phyloP scores from a whole-genome alignment of 2,113 vertebrate species.

The Tapirus terrestris region DNA sequence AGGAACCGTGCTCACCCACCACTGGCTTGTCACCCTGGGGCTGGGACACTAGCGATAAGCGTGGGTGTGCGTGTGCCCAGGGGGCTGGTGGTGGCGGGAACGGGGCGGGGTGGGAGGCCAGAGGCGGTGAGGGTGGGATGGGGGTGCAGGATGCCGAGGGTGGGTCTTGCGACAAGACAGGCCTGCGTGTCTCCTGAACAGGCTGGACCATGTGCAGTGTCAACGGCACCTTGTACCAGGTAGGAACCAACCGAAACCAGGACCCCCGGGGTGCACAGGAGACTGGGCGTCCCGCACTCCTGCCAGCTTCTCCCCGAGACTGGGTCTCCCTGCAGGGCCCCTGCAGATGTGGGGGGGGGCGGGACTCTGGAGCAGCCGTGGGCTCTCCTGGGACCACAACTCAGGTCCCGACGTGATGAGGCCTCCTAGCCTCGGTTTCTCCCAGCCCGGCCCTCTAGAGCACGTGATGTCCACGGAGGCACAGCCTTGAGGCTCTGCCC shows the following conservation, averaged over 20 bases:
- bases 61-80: accelerated
- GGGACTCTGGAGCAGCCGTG: neutral
- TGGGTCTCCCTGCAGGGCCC: neutral
- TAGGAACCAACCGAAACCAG: neutral
- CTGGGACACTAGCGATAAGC: accelerated
- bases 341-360: accelerated
- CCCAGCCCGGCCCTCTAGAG: accelerated
- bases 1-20: neutral
- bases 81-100: accelerated
- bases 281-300: neutral
- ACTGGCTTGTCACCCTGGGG: neutral
- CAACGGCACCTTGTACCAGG: constrained; percentile 74
- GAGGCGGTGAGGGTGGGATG: accelerated
- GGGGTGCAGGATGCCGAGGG: accelerated
- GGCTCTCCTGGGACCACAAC: neutral
- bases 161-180: neutral
- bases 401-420: neutral
- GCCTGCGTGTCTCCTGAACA: neutral
- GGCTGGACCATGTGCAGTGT: neutral
- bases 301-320: neutral
- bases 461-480: neutral
- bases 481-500: neutral
- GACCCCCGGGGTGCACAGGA: accelerated
- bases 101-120: accelerated
- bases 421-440: too few relatives aligned